A percentile compares a stretch with the other conserved stretches of the same genome.
Evolutionary conservation across 2,888 invertebrate genomes (phyloP).

Genomic region (Cosmorhoe ocellata): DNA sequence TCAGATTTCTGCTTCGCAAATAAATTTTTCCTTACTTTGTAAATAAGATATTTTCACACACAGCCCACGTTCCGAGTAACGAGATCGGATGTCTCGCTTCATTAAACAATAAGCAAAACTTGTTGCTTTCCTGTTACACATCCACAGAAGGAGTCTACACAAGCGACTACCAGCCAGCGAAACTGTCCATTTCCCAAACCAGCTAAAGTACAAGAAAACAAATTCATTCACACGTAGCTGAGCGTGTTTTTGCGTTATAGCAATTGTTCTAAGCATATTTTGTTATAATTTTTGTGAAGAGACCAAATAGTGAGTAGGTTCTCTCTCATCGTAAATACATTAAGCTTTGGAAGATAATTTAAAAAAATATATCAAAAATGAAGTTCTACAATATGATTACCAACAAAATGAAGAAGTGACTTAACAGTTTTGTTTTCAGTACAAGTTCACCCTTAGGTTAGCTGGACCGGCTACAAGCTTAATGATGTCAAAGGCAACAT

Average conservation of each 20-base stretch:
- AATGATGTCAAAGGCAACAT: constrained; percentile 79
- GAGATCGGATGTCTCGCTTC: constrained; percentile 35
- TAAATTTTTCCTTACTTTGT: constrained; percentile 15
- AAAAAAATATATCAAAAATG: no score
- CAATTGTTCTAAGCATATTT: no score
- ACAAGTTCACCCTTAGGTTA: constrained; percentile 22
- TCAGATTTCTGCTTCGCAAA: constrained; percentile 12
- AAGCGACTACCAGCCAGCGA: background rate
- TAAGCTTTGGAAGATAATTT: no score
- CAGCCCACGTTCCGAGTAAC: constrained; percentile 34
- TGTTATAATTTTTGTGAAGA: no score
- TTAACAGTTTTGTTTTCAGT: constrained; percentile 10
- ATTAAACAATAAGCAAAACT: constrained; percentile 49
- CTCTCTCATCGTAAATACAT: no score
- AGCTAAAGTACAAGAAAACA: no score
- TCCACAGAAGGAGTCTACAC: constrained; percentile 18
- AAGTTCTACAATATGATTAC: no score
- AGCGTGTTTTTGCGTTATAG: no score
- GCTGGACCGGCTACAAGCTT: constrained; percentile 44
- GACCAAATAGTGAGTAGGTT: no score
- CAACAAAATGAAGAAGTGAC: background rate
- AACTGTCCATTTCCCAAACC: background rate
- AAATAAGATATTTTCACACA: constrained; percentile 28
- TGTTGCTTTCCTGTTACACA: constrained; percentile 38
- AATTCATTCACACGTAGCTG: no score